phyloP scores from a whole-genome alignment of 2,888 invertebrate species.

The Brachyptera putata region DNA sequence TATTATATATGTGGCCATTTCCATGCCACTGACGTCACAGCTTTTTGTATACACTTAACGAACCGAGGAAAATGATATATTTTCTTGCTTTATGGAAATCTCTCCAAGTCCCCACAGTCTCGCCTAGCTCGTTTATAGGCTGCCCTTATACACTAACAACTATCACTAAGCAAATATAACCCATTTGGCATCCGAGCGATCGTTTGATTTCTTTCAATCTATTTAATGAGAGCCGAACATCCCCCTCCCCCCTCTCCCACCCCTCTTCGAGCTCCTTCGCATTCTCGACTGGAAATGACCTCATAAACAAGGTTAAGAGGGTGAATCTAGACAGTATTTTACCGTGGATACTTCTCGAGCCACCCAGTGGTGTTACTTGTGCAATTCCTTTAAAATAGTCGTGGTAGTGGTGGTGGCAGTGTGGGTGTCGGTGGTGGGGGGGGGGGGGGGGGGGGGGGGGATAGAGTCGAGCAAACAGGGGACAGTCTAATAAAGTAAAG shows the following conservation, averaged over 20 bases:
- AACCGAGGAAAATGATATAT: too few relatives aligned
- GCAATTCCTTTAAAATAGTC: background rate
- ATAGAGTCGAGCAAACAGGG: too few relatives aligned
- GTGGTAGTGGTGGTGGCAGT: too few relatives aligned
- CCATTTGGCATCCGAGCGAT: conserved; percentile 12
- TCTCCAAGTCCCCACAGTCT: background rate
- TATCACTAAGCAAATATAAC: background rate
- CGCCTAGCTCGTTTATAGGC: background rate
- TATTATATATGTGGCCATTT: too few relatives aligned
- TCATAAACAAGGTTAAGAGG: conserved; percentile 15
- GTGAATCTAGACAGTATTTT: background rate
- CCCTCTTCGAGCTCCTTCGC: background rate
- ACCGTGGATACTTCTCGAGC: background rate
- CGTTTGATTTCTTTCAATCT: conserved; percentile 18
- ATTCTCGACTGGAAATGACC: conserved; percentile 6
- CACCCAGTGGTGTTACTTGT: conserved; percentile 2
- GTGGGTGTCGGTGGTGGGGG: background rate
- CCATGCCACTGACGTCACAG: too few relatives aligned
- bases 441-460: background rate
- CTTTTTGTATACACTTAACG: too few relatives aligned
- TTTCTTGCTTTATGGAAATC: background rate
- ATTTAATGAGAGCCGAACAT: conserved; percentile 14
- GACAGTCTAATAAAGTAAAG: conserved; percentile 5
- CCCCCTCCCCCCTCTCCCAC: too few relatives aligned
- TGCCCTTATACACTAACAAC: background rate